Evolutionary conservation across 2,888 invertebrate species (phyloP), one percentile per base, ranked within the genome.

Genomic region (Masnerella sp.): DNA sequence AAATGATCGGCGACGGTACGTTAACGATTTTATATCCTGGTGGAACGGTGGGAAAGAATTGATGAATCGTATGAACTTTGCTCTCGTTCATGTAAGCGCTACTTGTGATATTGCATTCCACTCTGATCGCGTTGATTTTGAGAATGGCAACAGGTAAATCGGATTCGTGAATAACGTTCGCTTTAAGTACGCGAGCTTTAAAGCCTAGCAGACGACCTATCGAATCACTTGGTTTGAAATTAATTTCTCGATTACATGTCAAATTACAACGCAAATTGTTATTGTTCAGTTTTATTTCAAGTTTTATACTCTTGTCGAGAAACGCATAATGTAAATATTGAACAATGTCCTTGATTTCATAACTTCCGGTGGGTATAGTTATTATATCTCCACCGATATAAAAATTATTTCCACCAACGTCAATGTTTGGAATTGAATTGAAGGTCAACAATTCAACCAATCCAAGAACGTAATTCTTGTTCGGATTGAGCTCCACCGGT

Each of bases 1-100:
- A 79, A 61, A 78, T 78, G 47, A 78, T 40, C 15, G 71, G 49
- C 15, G 64, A 58, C 18, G 77, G 84, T 11, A 78, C 78, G 69
- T 84, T 84, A 51, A 82, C 76, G 5, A 76, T 54, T 78, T 83
- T 82, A 82, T 81, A 86, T 5, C 85, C 85, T 12, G 84, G 51
- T 8, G 47, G 42, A 12, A 72, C 47, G 9, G 14, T n/a, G 4
- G 64, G 64, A 17, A 54, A 65, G 14, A 72, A 72, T 56, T 72
- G 61, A 38, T 69, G 40, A 7, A 74, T 65, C 2, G 49, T 67
- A 20, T 51, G 36, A 15, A 49, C 32, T 59, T 20, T 42, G 2
- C 32, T 38, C 8, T 40, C 25, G 30, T 62, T 74, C 7, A 67
- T 49, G 12, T 43, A 75, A 3, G 56, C 51, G 5, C 58, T 54